A percentile compares a stretch with the other conserved stretches of the same genome.
phyloP scores from a whole-genome alignment of 2,113 vertebrate genomes.

The Ahaetulla prasina region DNA sequence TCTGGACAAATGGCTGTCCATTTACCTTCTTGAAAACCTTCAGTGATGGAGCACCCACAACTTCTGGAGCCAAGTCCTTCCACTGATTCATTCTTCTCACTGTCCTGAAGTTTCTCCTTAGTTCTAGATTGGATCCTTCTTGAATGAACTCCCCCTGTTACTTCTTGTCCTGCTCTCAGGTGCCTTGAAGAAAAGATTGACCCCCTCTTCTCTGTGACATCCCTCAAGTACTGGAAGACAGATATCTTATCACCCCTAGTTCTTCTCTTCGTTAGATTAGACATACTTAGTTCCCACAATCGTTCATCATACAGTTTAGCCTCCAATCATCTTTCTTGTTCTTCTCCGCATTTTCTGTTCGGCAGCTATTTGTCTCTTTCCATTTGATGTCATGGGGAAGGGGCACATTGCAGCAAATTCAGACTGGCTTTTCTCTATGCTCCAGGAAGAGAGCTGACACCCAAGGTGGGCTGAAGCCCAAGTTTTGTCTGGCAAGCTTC shows the following conservation, averaged over 20 bases:
- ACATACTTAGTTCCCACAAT: background rate
- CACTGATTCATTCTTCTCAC: too few species aligned
- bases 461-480: background rate
- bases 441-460: background rate
- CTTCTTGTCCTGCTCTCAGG: too few species aligned
- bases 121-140: too few species aligned
- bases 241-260: background rate
- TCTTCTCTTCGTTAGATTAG: background rate
- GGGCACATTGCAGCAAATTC: constrained; percentile 15
- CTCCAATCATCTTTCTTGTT: background rate
- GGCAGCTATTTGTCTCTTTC: constrained; percentile 30
- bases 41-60: too few species aligned
- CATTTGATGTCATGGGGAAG: constrained; percentile 21
- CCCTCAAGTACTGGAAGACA: background rate
- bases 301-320: background rate
- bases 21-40: too few species aligned
- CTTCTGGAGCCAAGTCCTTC: too few species aligned
- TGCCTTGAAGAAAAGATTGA: too few species aligned
- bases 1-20: too few species aligned
- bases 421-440: background rate
- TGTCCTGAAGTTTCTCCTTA: too few species aligned
- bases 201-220: background rate
- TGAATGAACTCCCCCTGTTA: too few species aligned
- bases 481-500: background rate
- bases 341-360: constrained; percentile 30